Evolutionary conservation across 2,888 invertebrate species (phyloP), one percentile per base, ranked within the genome.

Genomic region (Brachyptera putata): DNA sequence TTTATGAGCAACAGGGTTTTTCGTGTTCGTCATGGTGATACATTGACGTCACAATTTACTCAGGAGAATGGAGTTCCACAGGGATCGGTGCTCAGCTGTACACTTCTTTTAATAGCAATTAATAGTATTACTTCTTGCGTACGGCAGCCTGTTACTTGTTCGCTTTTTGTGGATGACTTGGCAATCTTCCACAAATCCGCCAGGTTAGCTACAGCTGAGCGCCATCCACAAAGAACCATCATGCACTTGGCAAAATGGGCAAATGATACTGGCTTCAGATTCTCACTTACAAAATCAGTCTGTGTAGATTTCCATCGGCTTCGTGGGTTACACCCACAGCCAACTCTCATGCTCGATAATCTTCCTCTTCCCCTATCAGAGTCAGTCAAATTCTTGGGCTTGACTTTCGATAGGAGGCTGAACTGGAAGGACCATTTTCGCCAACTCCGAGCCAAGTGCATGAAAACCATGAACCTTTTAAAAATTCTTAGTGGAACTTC

Each of bases 41-140:
- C 26, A 30, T 22, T 56, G 30, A 63, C 60, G 16, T 3, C 16
- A 26, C 24, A 11, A n/a, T 43, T 26, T 24, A 43, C 9, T 5
- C 1, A 50, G 14, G 39, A 50, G 11, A 58, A 53, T 30, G 60
- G 63, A 4, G 57, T 63, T 2, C 60, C 63, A 3, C 63, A 61
- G 48, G 60, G 60, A 11, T 53, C 57, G 11, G 63, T 61, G 1
- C 53, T 61, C 1, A 55, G 60, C 41, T 48, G 41, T 2, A 48
- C 56, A 14, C 26, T 62, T 3, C 62, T 60, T 13, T 16, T 36
- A 11, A 56, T 62, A 26, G 56, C 56, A n/a, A 60, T 62, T 7
- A n/a, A 56, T 22, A 57, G 60, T 11, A 37, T 60, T 14, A 25
- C 41, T 1, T 18, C 21, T 18, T 34, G 49, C 18, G 34, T 58